Base-by-base conservation (phyloP, 2,888 invertebrate genomes). In the Byasa hedistus region DNA sequence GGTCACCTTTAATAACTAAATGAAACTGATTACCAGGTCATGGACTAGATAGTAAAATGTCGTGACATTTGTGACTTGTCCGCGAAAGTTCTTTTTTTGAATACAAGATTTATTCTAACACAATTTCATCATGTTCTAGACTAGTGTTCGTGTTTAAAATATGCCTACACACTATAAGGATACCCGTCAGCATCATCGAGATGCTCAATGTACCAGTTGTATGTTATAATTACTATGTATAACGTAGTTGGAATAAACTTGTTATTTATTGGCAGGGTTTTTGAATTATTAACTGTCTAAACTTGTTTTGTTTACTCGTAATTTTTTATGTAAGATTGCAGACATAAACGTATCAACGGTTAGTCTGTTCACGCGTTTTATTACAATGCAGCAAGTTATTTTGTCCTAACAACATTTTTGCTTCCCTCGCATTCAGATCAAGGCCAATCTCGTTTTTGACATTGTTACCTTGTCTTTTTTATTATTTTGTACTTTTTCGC, bases 31-130 rank as follows among this genome's bases (percentile, higher is more conserved):
- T 78, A 77, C 69, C 73, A 74, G 74, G 74, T 71, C 73, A 73
- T 74, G 78, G 69, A 73, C 79, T 77, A 76, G 75, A 78, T 78
- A 69, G 72, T 77, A 73, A 74, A 77, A 74, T 74, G 74, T 75
- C 73, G 71, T 74, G 75, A 74, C 73, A 76, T 75, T 76, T 75
- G 73, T 71, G 73, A 74, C 70, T 71, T 72, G 73, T 73, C 74
- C 71, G 72, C 73, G 66, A 67, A 32, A 32, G 32, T 32, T 32
- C 10, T 32, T 32, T 32, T 10, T 10, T 5, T n/a, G n/a, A n/a
- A n/a, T n/a, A n/a, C n/a, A n/a, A n/a, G n/a, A n/a, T n/a, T n/a
- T n/a, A n/a, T n/a, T n/a, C n/a, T n/a, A n/a, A n/a, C n/a, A n/a
- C n/a, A n/a, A n/a, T n/a, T n/a, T n/a, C n/a, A n/a, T n/a, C n/a